Percentiles rank a stretch among this genome's conserved stretches.
These are phyloP conservation scores for Circus cinereus DNA, from an alignment of 2,797 vertebrate genomes.

Conservation along the genomic window DNA sequence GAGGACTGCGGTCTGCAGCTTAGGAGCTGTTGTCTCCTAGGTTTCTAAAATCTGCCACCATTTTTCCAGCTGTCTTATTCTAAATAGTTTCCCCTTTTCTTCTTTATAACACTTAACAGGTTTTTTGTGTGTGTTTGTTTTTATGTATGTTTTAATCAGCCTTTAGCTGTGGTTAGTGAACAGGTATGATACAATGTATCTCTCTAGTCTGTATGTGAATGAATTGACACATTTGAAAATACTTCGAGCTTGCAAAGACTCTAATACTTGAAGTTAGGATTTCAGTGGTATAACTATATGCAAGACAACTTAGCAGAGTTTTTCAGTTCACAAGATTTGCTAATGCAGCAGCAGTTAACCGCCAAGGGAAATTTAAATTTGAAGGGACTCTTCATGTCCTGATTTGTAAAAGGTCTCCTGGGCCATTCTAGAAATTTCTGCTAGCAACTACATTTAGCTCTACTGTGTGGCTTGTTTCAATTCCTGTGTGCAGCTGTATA, in stretches of 20 bases:
- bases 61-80: not conserved
- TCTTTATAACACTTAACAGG: not conserved
- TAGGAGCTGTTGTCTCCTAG: not conserved
- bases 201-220: not conserved
- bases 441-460: not conserved
- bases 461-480: not conserved
- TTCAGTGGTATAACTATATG: not conserved
- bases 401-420: conserved; percentile 52
- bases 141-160: not conserved
- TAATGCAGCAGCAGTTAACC: conserved; percentile 13
- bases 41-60: not conserved
- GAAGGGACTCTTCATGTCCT: conserved; percentile 33
- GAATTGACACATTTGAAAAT: not conserved
- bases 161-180: not conserved
- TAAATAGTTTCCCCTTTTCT: not conserved
- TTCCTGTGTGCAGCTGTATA: not conserved
- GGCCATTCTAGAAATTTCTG: conserved; percentile 44
- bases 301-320: not conserved
- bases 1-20: not conserved
- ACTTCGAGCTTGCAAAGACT: not conserved
- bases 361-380: conserved; percentile 53
- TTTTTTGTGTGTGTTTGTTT: not conserved
- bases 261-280: not conserved
- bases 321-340: conserved; percentile 41
- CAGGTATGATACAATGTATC: not conserved